These are phyloP conservation scores for Drosophila rhopaloa DNA, from an alignment of 1,140 invertebrate genomes.

Conservation along the genomic window DNA sequence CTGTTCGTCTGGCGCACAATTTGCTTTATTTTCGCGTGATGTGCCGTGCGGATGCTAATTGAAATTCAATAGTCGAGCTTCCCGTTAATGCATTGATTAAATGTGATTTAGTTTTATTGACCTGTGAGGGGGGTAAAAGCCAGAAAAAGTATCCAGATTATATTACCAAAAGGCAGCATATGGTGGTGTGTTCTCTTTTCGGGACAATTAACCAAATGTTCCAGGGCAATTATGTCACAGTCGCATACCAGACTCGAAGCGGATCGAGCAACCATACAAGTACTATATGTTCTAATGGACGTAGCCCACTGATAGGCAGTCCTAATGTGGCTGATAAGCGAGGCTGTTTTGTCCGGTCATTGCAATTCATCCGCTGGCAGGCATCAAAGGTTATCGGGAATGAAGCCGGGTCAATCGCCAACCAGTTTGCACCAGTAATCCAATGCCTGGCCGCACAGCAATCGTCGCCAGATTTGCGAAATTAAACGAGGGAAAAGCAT, in stretches of 20 bases:
- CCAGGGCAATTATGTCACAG: conserved; percentile 42
- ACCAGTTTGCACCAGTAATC: conserved; percentile 34
- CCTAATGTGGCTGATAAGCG: conserved; percentile 23
- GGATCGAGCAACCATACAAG: conserved; percentile 41
- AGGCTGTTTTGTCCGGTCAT: conserved; percentile 21
- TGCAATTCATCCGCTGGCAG: conserved; percentile 49
- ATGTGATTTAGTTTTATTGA: conserved; percentile 21
- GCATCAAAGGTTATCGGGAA: conserved; percentile 47
- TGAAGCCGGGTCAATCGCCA: conserved; percentile 32
- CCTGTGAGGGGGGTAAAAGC: not conserved
- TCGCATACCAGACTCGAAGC: conserved; percentile 36
- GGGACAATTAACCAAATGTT: conserved; percentile 18
- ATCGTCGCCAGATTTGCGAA: conserved; percentile 29
- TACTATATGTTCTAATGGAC: conserved; percentile 19
- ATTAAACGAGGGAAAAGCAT: conserved; percentile 15
- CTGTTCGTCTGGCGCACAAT: conserved; percentile 8
- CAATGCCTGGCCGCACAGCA: conserved; percentile 10
- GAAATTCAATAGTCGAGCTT: conserved; percentile 32
- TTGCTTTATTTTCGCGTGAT: conserved; percentile 26
- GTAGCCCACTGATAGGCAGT: conserved; percentile 1
- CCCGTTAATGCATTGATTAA: conserved; percentile 43
- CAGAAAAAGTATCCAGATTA: conserved; percentile 10
- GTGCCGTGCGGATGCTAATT: conserved; percentile 39
- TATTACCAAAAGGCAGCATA: conserved; percentile 20
- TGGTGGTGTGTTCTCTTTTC: conserved; percentile 15